Conservation (phyloP, 2,797 vertebrate species). For the Tapirus indicus region DNA sequence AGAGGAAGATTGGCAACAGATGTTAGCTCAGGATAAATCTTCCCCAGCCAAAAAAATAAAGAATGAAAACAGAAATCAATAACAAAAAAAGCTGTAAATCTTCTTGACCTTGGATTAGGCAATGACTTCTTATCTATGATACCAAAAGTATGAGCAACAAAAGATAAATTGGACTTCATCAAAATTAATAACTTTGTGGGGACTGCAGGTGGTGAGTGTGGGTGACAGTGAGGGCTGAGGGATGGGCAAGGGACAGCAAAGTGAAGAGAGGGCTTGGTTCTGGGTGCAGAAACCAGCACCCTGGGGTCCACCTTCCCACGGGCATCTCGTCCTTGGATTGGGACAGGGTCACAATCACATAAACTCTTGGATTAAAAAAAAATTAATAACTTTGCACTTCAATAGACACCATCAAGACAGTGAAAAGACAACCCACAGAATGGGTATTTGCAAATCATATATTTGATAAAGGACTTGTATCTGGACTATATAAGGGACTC, state of each 20-base stretch:
- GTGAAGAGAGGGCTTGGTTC: background rate
- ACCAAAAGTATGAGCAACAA: background rate
- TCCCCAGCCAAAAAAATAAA: background rate
- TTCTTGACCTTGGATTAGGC: background rate
- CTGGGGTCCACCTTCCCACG: background rate
- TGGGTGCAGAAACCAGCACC: background rate
- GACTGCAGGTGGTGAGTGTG: background rate
- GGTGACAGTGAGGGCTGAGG: background rate
- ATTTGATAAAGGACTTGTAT: background rate
- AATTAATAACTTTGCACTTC: background rate
- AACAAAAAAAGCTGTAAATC: background rate
- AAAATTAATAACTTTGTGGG: background rate
- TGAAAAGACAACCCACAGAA: background rate
- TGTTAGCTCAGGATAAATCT: too few species aligned
- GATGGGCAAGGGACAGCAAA: fast-evolving
- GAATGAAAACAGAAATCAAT: background rate
- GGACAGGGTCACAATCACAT: background rate
- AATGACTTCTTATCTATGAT: background rate
- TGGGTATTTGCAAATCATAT: background rate
- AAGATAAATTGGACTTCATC: background rate
- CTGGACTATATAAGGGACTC: background rate
- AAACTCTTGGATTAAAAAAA: background rate
- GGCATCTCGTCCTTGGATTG: background rate
- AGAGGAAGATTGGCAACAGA: too few species aligned
- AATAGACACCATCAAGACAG: background rate